Evolutionary conservation across 2,113 vertebrate genomes (phyloP).

Genomic region (Picathartes gymnocephalus): DNA sequence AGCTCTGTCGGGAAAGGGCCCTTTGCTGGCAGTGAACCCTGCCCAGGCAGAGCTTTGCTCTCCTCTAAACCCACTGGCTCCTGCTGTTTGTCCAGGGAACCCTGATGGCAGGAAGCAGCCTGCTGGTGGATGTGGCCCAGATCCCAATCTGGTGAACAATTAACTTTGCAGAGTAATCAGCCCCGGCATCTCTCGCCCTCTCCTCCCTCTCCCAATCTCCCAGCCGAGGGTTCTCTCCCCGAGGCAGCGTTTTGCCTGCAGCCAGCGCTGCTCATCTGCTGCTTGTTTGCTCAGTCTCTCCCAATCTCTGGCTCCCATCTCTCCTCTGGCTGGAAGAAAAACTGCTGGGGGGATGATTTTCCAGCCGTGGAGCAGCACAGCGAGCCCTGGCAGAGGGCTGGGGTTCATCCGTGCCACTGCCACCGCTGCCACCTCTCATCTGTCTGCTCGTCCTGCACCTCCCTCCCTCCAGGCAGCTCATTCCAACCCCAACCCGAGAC

Average conservation of each 20-base stretch:
- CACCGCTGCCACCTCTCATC: neutral
- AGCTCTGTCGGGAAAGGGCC: neutral
- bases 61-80: neutral
- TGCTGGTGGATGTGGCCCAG: neutral
- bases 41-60: neutral
- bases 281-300: neutral
- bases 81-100: neutral
- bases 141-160: constrained; percentile 44
- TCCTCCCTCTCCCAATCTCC: neutral
- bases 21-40: neutral
- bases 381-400: neutral
- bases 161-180: constrained; percentile 20
- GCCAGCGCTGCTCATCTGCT: neutral
- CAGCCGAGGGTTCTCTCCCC: neutral
- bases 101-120: neutral
- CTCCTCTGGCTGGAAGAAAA: neutral
- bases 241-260: neutral
- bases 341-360: neutral
- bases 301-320: neutral
- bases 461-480: neutral
- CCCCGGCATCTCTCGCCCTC: neutral
- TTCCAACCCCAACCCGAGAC: neutral
- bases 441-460: neutral
- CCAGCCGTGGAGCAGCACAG: neutral
- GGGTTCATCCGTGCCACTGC: neutral